Evolutionary conservation across 2,113 vertebrate species (phyloP), one percentile per base, ranked within the genome.

Genomic region (Poecile atricapillus): DNA sequence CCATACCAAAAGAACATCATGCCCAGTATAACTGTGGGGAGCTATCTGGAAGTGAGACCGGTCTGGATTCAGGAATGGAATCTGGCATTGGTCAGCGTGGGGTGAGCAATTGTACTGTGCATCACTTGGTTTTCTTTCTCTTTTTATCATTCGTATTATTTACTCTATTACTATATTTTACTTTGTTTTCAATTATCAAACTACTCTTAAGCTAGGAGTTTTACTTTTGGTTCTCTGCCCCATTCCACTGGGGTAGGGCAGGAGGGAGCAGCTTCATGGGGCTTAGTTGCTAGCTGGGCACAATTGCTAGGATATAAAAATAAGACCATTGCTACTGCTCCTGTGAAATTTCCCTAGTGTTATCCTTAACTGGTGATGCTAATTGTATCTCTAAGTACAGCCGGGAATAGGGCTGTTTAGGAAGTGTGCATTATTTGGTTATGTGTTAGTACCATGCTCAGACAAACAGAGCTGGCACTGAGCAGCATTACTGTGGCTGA

Each of bases 361-460:
- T 69, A 63, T 21, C 28, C 28, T 49, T 37, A 13, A 14, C 27
- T 15, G 17, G 17, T 28, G 20, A 10, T 1, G 0, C 11, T 24
- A 18, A 30, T 39, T 25, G 4, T 5, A 21, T 10, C 23, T 14
- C 7, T 24, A 7, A 10, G 24, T 30, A 4, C 22, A 41, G 15
- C 10, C 1, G 3, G 25, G 24, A 53, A 2, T 24, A 22, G 12
- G 0, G 0, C 2, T 4, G 3, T 6, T 53, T 4, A 9, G 50
- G 55, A 64, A 43, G 5, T 0, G 0, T 9, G 18, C 0, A 0
- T 19, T 6, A 10, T 41, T 44, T 33, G 44, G 31, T 62, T 39
- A 10, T 14, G 0, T 8, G 0, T 44, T 14, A 15, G 33, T 35
- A 28, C 20, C 35, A 23, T 0, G 0, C 35, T 63, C 43, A 5